phyloP scores from a whole-genome alignment of 2,797 vertebrate genomes.

The Alca torda region DNA sequence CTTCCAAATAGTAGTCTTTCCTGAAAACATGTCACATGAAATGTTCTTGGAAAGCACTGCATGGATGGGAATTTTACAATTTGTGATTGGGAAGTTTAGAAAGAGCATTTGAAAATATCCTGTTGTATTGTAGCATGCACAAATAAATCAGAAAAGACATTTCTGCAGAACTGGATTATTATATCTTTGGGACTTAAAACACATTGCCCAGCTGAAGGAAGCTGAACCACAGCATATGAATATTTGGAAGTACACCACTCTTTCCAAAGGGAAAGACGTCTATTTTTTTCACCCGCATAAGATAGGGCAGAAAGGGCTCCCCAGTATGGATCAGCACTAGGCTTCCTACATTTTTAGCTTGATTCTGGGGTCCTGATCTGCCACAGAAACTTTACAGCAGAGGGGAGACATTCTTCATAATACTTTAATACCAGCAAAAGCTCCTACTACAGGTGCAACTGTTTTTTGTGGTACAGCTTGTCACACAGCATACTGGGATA shows the following conservation, averaged over 20 bases:
- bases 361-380: not conserved
- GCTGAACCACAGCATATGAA: not conserved
- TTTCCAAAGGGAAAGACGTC: not conserved
- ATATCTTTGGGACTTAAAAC: not conserved
- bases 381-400: not conserved
- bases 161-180: not conserved
- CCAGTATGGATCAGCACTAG: not conserved
- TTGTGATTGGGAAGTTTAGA: not conserved
- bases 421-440: not conserved
- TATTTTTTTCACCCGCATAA: not conserved
- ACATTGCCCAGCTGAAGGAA: not conserved
- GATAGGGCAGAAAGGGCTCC: not conserved
- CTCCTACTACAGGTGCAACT: not conserved
- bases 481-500: not conserved
- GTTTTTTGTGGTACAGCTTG: not conserved
- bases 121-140: not conserved
- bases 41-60: not conserved
- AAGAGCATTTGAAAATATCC: not conserved
- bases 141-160: not conserved
- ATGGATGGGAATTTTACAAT: not conserved
- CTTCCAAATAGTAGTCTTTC: not conserved
- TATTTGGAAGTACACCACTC: not conserved
- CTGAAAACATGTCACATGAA: not conserved
- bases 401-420: not conserved
- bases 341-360: not conserved